A percentile compares a stretch with the other conserved stretches of the same genome.
Conservation (phyloP, 30 jellyfish, hydroid and myxozoan species). For the Pelagia noctiluca region DNA sequence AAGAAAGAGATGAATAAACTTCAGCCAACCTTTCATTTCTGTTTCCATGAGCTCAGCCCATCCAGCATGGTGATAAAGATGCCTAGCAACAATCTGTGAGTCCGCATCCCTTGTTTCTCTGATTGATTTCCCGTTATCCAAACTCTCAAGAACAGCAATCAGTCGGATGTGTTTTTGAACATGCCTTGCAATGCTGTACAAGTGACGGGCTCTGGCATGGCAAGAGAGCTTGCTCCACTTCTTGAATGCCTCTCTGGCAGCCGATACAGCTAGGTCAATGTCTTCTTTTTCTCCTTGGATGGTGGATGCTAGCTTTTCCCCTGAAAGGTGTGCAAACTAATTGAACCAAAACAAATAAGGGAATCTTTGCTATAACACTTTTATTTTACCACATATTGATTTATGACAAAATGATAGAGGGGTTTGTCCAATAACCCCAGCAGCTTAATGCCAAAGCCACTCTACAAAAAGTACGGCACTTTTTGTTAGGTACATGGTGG, state of each 20-base stretch:
- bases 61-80: slow-evolving; percentile 98
- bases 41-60: slow-evolving; percentile 99
- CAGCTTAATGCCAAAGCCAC: too few species aligned
- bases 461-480: too few species aligned
- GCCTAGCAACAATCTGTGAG: slow-evolving; percentile 92
- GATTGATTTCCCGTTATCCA: slow-evolving; percentile 97
- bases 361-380: too few species aligned
- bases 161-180: slow-evolving; percentile 96
- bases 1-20: background rate
- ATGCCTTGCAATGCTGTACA: slow-evolving; percentile 95
- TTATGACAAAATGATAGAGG: too few species aligned
- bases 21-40: slow-evolving; percentile 91
- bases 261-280: slow-evolving; percentile 86
- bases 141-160: slow-evolving; percentile 92
- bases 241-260: slow-evolving; percentile 89
- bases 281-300: slow-evolving; percentile 89
- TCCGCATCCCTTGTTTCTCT: slow-evolving; percentile 97
- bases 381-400: too few species aligned
- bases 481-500: too few species aligned
- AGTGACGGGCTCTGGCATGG: slow-evolving; percentile 87
- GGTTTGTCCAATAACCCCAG: too few species aligned
- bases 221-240: slow-evolving; percentile 81
- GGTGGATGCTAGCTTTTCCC: slow-evolving; percentile 92
- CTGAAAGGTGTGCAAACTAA: slow-evolving; percentile 29
- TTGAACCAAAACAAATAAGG: background rate